phyloP scores from a whole-genome alignment of 2,797 vertebrate species.

The Decapterus maruadsi region DNA sequence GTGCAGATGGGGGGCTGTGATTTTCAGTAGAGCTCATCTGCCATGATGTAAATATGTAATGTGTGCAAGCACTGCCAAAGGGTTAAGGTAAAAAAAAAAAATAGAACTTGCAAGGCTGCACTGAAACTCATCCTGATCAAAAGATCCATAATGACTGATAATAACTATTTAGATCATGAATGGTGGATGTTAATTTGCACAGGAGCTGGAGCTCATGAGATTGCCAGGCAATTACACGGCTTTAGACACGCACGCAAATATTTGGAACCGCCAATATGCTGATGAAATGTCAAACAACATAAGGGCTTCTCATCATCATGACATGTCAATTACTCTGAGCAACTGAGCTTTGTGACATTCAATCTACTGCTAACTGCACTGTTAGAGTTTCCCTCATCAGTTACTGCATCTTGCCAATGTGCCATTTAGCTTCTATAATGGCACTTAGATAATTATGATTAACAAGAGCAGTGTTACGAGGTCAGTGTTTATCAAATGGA shows the following conservation, averaged over 20 bases:
- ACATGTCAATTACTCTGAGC: slow-evolving; percentile 72
- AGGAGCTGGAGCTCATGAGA: slow-evolving; percentile 49
- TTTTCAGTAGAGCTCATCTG: slow-evolving; percentile 57
- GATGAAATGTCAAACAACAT: slow-evolving; percentile 75
- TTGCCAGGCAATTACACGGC: slow-evolving; percentile 68
- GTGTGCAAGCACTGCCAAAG: slow-evolving; percentile 52
- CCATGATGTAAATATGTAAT: slow-evolving; percentile 10
- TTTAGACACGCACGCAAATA: slow-evolving; percentile 62
- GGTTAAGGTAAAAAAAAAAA: neutral
- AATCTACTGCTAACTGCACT: slow-evolving; percentile 56
- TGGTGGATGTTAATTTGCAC: slow-evolving; percentile 62
- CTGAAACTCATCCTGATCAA: slow-evolving; percentile 63
- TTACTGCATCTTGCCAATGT: slow-evolving; percentile 46
- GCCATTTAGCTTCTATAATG: slow-evolving; percentile 53
- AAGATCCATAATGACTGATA: slow-evolving; percentile 69
- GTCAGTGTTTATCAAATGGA: slow-evolving; percentile 33
- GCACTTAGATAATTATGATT: slow-evolving; percentile 26
- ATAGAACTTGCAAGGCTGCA: slow-evolving; percentile 57
- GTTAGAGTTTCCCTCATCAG: slow-evolving; percentile 53
- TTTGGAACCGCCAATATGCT: slow-evolving; percentile 76
- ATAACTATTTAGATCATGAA: slow-evolving; percentile 66
- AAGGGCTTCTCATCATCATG: slow-evolving; percentile 71
- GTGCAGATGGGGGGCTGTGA: slow-evolving; percentile 25
- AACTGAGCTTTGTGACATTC: slow-evolving; percentile 55
- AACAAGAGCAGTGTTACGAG: slow-evolving; percentile 17